phyloP scores from a whole-genome alignment of 2,888 invertebrate genomes.

The Phengaris alcon region DNA sequence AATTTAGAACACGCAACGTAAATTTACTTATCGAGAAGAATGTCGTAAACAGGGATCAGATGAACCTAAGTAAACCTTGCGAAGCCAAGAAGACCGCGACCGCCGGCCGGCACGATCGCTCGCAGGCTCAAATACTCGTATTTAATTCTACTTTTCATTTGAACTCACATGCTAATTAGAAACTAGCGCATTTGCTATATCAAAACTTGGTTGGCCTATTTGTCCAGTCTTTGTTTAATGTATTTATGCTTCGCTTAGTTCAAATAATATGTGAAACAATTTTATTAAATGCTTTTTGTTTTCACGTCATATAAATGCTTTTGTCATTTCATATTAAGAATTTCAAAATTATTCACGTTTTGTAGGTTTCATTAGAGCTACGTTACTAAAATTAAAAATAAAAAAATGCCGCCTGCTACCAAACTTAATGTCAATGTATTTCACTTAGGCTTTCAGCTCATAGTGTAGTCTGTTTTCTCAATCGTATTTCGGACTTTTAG shows the following conservation, averaged over 20 bases:
- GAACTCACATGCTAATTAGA: conserved; percentile 55
- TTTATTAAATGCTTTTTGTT: background rate
- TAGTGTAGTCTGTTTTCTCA: too few species aligned
- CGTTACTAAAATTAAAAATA: background rate
- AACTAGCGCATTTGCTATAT: conserved; percentile 49
- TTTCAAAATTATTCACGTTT: background rate
- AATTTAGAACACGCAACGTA: conserved; percentile 73
- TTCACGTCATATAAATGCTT: background rate
- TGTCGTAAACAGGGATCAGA: conserved; percentile 60
- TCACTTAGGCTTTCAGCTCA: too few species aligned
- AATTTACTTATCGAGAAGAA: conserved; percentile 66
- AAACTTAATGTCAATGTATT: too few species aligned
- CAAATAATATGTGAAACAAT: conserved; percentile 13
- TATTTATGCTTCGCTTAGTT: conserved; percentile 19
- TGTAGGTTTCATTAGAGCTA: background rate
- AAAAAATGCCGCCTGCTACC: too few species aligned
- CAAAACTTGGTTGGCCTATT: conserved; percentile 37
- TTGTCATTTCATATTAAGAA: background rate
- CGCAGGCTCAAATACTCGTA: conserved; percentile 73
- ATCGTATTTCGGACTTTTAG: too few species aligned
- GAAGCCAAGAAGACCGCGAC: conserved; percentile 62
- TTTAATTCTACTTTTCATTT: conserved; percentile 66
- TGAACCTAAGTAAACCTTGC: conserved; percentile 69
- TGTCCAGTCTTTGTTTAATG: conserved; percentile 23
- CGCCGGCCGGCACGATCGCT: conserved; percentile 55